Evolutionary conservation across 2,797 vertebrate genomes (phyloP).

Genomic region (Ciconia nigra): DNA sequence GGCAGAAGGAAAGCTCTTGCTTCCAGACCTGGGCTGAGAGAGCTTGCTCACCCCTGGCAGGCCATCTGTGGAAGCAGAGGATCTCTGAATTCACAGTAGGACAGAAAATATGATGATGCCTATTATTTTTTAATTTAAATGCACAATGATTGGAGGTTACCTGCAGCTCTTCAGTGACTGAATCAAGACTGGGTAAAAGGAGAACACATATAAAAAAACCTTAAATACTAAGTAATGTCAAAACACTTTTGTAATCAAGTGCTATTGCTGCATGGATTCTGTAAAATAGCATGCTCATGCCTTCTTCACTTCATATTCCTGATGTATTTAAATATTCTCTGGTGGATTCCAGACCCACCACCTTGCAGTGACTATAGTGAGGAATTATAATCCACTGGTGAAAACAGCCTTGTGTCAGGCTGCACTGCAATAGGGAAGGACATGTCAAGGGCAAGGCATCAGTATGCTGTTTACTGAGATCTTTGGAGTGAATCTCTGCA

Average conservation of each 20-base stretch:
- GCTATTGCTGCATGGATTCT: not conserved
- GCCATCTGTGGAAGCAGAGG: not conserved
- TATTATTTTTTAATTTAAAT: not conserved
- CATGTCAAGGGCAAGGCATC: not conserved
- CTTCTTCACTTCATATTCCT: not conserved
- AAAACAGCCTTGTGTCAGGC: not conserved
- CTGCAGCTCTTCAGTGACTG: not conserved
- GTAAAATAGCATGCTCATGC: not conserved
- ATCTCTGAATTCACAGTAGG: not conserved
- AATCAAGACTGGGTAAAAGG: not conserved
- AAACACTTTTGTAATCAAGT: not conserved
- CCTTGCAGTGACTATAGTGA: not conserved
- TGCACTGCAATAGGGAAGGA: not conserved
- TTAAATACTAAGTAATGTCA: not conserved
- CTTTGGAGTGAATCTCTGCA: not conserved
- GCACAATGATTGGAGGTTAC: not conserved
- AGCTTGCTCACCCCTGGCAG: accelerated
- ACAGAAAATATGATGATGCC: not conserved
- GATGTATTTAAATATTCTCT: not conserved
- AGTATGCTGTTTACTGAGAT: not conserved
- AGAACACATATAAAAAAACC: not conserved
- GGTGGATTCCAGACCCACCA: not conserved
- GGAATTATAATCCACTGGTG: not conserved
- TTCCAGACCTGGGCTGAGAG: not conserved
- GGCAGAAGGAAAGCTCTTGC: not conserved